Conservation (phyloP, 2,113 vertebrate genomes). For the Chionis minor region DNA sequence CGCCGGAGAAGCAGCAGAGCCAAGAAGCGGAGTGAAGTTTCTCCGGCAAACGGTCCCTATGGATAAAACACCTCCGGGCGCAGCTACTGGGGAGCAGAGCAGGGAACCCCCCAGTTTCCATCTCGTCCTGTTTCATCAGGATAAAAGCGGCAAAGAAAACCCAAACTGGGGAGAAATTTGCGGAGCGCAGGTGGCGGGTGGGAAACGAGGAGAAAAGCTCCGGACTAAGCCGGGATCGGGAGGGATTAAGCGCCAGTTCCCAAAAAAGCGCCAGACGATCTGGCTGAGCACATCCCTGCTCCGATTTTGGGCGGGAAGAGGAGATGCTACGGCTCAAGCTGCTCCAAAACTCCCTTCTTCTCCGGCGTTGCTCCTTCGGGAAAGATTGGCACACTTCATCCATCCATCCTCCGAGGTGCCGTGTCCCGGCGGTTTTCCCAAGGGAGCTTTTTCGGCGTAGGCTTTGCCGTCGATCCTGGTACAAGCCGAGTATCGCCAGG, state of each 20-base stretch:
- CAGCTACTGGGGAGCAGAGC: not conserved
- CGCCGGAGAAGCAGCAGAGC: not conserved
- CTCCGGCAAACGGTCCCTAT: rapidly evolving
- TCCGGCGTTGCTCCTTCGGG: rapidly evolving
- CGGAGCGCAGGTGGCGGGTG: rapidly evolving
- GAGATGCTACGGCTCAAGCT: not conserved
- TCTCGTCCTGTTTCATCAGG: not conserved
- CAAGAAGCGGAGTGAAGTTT: not conserved
- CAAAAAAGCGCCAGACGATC: rapidly evolving
- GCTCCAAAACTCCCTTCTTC: not conserved
- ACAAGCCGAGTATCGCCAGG: rapidly evolving
- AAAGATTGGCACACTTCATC: not conserved
- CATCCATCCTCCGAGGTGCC: not conserved
- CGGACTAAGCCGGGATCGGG: not conserved
- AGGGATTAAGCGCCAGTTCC: not conserved
- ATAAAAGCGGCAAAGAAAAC: not conserved
- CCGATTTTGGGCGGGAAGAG: not conserved
- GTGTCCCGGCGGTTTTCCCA: rapidly evolving
- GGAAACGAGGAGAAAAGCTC: not conserved
- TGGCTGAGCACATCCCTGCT: not conserved
- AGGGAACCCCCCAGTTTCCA: not conserved
- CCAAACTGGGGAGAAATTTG: rapidly evolving
- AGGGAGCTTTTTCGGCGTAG: rapidly evolving
- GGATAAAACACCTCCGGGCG: rapidly evolving
- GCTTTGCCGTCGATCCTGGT: not conserved